Percentiles rank a stretch among this genome's conserved stretches.
phyloP scores from a whole-genome alignment of 2,888 invertebrate species.

The Calameuta filiformis region DNA sequence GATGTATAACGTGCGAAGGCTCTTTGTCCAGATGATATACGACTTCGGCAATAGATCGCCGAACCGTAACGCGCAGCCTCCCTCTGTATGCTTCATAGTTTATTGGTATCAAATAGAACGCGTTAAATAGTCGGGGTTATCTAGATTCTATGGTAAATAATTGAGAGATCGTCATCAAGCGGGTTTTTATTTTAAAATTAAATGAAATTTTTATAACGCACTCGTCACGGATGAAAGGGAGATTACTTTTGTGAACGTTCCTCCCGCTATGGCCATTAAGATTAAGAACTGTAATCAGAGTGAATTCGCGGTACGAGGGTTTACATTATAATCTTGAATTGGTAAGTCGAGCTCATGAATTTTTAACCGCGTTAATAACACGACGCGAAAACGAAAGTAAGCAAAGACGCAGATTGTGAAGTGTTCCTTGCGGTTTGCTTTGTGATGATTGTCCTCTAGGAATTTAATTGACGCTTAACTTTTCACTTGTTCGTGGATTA shows the following conservation, averaged over 20 bases:
- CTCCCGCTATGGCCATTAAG: background rate
- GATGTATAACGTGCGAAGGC: slow-evolving; percentile 33
- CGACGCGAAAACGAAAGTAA: background rate
- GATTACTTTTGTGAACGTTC: background rate
- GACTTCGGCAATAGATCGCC: slow-evolving; percentile 30
- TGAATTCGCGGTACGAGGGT: background rate
- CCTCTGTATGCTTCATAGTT: background rate
- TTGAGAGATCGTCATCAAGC: background rate
- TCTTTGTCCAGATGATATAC: slow-evolving; percentile 44
- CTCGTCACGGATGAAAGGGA: background rate
- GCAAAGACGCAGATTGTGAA: background rate
- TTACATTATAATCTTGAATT: background rate
- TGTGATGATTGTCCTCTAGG: background rate
- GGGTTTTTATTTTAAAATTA: background rate
- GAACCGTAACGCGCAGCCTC: background rate
- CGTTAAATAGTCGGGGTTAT: background rate
- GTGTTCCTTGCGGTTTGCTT: background rate
- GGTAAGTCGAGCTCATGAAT: background rate
- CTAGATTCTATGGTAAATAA: background rate
- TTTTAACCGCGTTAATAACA: background rate
- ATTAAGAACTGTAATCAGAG: background rate
- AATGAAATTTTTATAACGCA: background rate
- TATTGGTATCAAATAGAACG: background rate
- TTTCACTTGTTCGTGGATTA: background rate
- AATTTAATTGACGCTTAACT: background rate